phyloP scores from a whole-genome alignment of 2,888 invertebrate species.

The Andrena dorsata region DNA sequence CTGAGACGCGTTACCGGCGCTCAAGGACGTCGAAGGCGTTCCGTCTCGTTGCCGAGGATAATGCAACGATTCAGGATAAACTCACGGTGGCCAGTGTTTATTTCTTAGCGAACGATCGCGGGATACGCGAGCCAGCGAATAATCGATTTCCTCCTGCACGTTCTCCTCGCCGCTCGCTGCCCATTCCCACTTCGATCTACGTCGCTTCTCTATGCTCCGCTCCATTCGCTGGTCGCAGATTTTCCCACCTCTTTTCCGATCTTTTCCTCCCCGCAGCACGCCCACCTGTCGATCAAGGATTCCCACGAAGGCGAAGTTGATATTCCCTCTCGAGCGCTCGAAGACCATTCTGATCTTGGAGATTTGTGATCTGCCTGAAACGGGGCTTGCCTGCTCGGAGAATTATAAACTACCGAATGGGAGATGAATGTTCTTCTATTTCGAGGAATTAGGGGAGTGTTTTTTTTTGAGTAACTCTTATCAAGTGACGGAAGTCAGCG shows the following conservation, averaged over 20 bases:
- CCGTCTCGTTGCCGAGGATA: slow-evolving; percentile 84
- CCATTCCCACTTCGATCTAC: slow-evolving; percentile 1
- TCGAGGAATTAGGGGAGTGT: not conserved
- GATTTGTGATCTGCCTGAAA: too few relatives aligned
- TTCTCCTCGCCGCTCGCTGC: slow-evolving; percentile 13
- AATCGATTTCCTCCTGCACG: slow-evolving; percentile 63
- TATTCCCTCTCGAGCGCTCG: slow-evolving; percentile 6
- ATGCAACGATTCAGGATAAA: slow-evolving; percentile 81
- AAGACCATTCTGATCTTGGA: not conserved
- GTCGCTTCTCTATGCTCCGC: not conserved
- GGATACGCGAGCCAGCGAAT: slow-evolving; percentile 70
- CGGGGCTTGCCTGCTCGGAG: not conserved
- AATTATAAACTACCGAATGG: not conserved
- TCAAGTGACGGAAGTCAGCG: not conserved
- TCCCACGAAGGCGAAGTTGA: slow-evolving; percentile 3
- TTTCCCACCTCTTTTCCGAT: slow-evolving; percentile 38
- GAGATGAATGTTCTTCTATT: not conserved
- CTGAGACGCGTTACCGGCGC: slow-evolving; percentile 50
- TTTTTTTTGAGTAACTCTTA: not conserved
- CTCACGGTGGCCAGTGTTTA: slow-evolving; percentile 71
- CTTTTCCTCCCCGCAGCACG: slow-evolving; percentile 18
- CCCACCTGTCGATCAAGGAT: slow-evolving; percentile 29
- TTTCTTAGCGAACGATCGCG: slow-evolving; percentile 69
- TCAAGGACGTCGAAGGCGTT: slow-evolving; percentile 80
- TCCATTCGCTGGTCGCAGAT: slow-evolving; percentile 18